A percentile compares a stretch with the other conserved stretches of the same genome.
phyloP scores from a whole-genome alignment of 2,797 vertebrate species.

The Acropternis orthonyx region DNA sequence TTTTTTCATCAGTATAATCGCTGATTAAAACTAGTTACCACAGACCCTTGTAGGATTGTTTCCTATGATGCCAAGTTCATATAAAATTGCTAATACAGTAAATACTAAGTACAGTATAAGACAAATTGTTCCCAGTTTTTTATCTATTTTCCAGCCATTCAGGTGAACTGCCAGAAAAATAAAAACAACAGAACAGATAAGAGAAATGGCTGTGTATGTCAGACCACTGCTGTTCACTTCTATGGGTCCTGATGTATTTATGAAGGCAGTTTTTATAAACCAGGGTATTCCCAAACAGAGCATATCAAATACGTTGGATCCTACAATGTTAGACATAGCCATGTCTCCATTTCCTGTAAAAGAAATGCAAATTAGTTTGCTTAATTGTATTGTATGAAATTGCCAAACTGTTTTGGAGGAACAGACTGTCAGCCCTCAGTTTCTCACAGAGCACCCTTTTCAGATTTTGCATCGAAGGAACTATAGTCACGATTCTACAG shows the following conservation, averaged over 20 bases:
- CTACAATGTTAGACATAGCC: constrained; percentile 98
- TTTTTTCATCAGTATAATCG: constrained; percentile 51
- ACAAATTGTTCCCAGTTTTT: constrained; percentile 86
- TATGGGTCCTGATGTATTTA: constrained; percentile 83
- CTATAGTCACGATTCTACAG: not conserved
- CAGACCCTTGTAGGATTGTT: constrained; percentile 86
- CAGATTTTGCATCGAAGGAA: not conserved
- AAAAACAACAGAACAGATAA: constrained; percentile 89
- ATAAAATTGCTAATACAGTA: constrained; percentile 87
- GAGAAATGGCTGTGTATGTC: constrained; percentile 86
- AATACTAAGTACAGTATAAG: constrained; percentile 88
- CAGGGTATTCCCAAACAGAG: constrained; percentile 94
- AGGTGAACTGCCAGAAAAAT: constrained; percentile 87
- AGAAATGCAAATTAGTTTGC: constrained; percentile 6
- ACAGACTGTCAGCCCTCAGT: not conserved
- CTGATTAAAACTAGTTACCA: constrained; percentile 76
- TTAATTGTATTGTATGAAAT: not conserved
- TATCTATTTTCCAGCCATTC: constrained; percentile 93
- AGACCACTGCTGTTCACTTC: constrained; percentile 92
- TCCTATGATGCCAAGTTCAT: constrained; percentile 94
- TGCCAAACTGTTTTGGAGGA: constrained; percentile 47
- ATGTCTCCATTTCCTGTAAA: constrained; percentile 93
- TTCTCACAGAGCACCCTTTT: not conserved
- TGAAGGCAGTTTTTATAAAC: constrained; percentile 93
- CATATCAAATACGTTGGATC: constrained; percentile 98